These are phyloP conservation scores for Bryconaethiops microstoma DNA, from an alignment of 2,797 vertebrate species.

Conservation along the genomic window DNA sequence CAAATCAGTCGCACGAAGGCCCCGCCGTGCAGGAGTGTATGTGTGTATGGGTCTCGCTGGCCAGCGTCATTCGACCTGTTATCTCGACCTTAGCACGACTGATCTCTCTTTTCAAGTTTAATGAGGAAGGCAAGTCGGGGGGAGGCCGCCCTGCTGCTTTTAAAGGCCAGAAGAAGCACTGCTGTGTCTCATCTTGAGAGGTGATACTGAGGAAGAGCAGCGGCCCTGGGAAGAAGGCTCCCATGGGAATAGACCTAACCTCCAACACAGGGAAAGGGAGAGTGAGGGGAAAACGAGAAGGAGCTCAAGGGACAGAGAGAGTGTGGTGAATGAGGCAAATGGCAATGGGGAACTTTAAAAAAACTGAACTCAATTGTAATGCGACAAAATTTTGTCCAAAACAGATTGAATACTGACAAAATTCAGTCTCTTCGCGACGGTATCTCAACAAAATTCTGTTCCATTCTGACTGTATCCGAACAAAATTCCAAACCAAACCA, in stretches of 20 bases:
- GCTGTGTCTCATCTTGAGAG: slow-evolving; percentile 93
- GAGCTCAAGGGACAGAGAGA: not conserved
- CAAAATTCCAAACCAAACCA: too few species aligned
- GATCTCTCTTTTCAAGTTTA: slow-evolving; percentile 93
- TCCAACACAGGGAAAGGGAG: slow-evolving; percentile 4
- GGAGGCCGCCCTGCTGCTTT: slow-evolving; percentile 80
- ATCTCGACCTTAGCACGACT: slow-evolving; percentile 83
- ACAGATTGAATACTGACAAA: not conserved
- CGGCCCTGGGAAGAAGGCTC: slow-evolving; percentile 77
- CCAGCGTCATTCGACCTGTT: slow-evolving; percentile 72
- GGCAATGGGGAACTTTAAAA: not conserved
- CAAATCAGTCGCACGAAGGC: not conserved
- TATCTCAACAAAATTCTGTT: too few species aligned
- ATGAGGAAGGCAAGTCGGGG: slow-evolving; percentile 87
- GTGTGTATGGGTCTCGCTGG: slow-evolving; percentile 54
- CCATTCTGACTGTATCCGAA: not conserved
- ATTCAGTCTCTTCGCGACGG: not conserved
- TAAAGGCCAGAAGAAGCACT: slow-evolving; percentile 82
- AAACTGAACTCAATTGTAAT: too few species aligned
- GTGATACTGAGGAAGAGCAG: slow-evolving; percentile 85
- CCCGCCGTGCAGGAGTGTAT: not conserved
- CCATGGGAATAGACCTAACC: slow-evolving; percentile 39
- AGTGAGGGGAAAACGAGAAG: not conserved
- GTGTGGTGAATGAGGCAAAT: slow-evolving; percentile 61
- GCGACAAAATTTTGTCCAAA: not conserved